Evolutionary conservation across 2,113 vertebrate species (phyloP).

Genomic region (Spheniscus mendiculus): DNA sequence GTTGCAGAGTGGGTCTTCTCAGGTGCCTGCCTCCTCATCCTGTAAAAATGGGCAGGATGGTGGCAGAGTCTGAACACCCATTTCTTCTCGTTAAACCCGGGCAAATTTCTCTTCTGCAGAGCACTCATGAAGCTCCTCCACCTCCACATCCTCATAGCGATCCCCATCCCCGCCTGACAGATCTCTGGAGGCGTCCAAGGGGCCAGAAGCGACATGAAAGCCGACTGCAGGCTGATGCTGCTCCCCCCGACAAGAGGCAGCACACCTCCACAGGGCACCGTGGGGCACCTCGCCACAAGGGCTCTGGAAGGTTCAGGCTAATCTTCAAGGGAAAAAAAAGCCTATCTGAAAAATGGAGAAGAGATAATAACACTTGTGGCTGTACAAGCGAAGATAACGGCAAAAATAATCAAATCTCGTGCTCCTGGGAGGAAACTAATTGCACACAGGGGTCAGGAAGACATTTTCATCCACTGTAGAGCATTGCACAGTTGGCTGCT

Average conservation of each 20-base stretch:
- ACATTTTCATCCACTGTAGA: slow-evolving; percentile 50
- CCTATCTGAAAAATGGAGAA: slow-evolving; percentile 41
- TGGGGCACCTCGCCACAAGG: background rate
- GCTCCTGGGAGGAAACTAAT: slow-evolving; percentile 61
- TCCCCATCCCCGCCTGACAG: background rate
- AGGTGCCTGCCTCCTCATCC: background rate
- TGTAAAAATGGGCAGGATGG: background rate
- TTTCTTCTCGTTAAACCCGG: background rate
- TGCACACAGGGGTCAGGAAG: slow-evolving; percentile 65
- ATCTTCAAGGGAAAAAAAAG: slow-evolving; percentile 32
- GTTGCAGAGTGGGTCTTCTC: background rate
- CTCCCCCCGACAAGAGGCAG: background rate
- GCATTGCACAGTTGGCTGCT: slow-evolving; percentile 51
- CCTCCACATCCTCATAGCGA: background rate
- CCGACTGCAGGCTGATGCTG: background rate
- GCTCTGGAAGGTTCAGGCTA: slow-evolving; percentile 44
- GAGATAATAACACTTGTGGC: slow-evolving; percentile 66
- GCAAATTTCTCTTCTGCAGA: background rate
- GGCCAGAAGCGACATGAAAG: background rate
- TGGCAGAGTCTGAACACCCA: background rate
- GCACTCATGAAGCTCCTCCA: accelerated
- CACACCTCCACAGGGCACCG: background rate
- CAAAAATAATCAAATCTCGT: slow-evolving; percentile 59
- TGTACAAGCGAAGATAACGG: slow-evolving; percentile 62
- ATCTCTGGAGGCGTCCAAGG: accelerated